Evolutionary conservation across 1,140 invertebrate species (phyloP).

Genomic region (Ooceraea biroi): DNA sequence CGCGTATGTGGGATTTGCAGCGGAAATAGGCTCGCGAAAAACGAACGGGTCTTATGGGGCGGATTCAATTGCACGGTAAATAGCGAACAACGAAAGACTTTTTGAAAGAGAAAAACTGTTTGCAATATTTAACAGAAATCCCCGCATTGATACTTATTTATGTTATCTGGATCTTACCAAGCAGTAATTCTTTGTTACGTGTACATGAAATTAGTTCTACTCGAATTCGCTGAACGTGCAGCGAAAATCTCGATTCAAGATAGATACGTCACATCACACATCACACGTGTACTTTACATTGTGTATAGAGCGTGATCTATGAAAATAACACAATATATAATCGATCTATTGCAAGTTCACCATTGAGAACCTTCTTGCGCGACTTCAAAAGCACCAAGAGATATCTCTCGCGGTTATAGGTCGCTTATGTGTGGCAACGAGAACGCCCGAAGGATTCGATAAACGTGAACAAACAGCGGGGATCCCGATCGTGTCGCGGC

Average conservation of each 20-base stretch:
- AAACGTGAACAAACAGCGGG: slow-evolving; percentile 68
- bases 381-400: slow-evolving; percentile 15
- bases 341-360: too few relatives aligned
- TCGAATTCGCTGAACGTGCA: neutral
- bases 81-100: neutral
- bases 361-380: neutral
- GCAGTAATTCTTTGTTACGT: neutral
- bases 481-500: slow-evolving; percentile 39
- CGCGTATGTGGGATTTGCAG: neutral
- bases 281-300: slow-evolving; percentile 3
- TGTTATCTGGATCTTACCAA: neutral
- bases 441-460: slow-evolving; percentile 58
- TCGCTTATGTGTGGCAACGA: slow-evolving; percentile 20
- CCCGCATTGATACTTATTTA: neutral
- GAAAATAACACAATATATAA: slow-evolving; percentile 1
- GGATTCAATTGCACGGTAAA: neutral
- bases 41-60: neutral
- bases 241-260: too few relatives aligned
- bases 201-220: neutral
- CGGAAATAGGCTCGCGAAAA: slow-evolving; percentile 2
- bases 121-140: neutral
- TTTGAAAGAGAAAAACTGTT: too few relatives aligned
- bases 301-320: neutral
- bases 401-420: slow-evolving; percentile 5
- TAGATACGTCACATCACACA: neutral